Conservation (phyloP, 2,113 vertebrate genomes). For the Dicerorhinus sumatrensis region DNA sequence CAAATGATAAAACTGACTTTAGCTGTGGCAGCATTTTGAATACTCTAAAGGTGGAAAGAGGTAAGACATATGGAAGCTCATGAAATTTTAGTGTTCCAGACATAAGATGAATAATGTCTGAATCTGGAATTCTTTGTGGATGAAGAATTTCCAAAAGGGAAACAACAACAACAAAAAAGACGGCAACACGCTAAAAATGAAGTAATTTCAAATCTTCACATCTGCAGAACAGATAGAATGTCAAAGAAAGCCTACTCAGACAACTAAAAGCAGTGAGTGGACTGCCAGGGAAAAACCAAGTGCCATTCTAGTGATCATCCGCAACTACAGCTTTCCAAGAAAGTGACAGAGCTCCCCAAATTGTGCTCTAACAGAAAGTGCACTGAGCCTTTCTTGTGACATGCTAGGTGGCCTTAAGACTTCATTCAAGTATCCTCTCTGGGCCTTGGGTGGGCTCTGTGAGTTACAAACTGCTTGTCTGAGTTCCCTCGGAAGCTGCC, state of each 20-base stretch:
- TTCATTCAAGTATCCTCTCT: background rate
- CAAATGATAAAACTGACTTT: conserved; percentile 40
- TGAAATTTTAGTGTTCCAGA: conserved; percentile 67
- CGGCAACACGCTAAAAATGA: conserved; percentile 67
- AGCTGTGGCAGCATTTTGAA: conserved; percentile 31
- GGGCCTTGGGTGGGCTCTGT: background rate
- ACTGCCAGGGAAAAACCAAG: conserved; percentile 46
- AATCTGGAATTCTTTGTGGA: conserved; percentile 76
- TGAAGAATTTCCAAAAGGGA: conserved; percentile 74
- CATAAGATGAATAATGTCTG: conserved; percentile 76
- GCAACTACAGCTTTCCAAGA: conserved; percentile 36
- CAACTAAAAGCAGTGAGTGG: conserved; percentile 25
- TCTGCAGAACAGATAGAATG: conserved; percentile 74
- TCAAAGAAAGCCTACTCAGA: conserved; percentile 56
- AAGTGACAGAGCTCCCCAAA: background rate
- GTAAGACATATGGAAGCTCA: conserved; percentile 45
- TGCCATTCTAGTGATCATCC: background rate
- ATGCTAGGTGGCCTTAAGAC: background rate
- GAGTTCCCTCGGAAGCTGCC: conserved; percentile 58
- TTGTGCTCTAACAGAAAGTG: background rate
- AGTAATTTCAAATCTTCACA: conserved; percentile 74
- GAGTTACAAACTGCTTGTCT: conserved; percentile 42
- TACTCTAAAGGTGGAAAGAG: conserved; percentile 57
- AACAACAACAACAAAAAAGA: conserved; percentile 47
- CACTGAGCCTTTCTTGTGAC: background rate